Conservation (phyloP, 2,888 invertebrate genomes). For the Zhengitettix transpicula region DNA sequence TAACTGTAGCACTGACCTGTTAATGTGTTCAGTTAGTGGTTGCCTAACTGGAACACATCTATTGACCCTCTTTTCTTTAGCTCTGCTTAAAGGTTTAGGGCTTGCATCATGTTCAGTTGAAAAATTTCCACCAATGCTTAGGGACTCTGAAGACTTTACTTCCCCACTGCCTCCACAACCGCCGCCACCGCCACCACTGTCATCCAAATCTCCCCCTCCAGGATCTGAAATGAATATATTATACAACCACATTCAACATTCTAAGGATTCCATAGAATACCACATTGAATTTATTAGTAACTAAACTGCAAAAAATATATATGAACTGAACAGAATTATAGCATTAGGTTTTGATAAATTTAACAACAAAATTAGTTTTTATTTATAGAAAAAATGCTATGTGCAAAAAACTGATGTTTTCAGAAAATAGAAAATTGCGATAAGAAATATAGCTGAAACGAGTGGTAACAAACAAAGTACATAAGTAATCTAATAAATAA, state of each 20-base stretch:
- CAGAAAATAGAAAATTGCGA: too few relatives aligned
- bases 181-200: conserved; percentile 6
- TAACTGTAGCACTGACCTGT: conserved; percentile 9
- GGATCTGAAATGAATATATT: conserved; percentile 4
- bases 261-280: too few relatives aligned
- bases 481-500: too few relatives aligned
- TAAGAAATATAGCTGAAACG: too few relatives aligned
- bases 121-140: conserved; percentile 14
- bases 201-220: neutral
- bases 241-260: neutral
- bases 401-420: too few relatives aligned
- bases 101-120: conserved; percentile 25
- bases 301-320: too few relatives aligned
- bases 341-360: too few relatives aligned
- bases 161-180: conserved; percentile 12
- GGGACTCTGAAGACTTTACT: conserved; percentile 11
- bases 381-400: too few relatives aligned
- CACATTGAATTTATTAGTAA: too few relatives aligned
- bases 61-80: conserved; percentile 27
- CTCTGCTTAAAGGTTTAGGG: conserved; percentile 25
- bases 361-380: too few relatives aligned
- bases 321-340: too few relatives aligned
- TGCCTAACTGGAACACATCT: conserved; percentile 14
- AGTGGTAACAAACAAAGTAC: too few relatives aligned
- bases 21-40: conserved; percentile 14